Evolutionary conservation across 2,113 vertebrate species (phyloP).

Genomic region (Antechinus stuartii): DNA sequence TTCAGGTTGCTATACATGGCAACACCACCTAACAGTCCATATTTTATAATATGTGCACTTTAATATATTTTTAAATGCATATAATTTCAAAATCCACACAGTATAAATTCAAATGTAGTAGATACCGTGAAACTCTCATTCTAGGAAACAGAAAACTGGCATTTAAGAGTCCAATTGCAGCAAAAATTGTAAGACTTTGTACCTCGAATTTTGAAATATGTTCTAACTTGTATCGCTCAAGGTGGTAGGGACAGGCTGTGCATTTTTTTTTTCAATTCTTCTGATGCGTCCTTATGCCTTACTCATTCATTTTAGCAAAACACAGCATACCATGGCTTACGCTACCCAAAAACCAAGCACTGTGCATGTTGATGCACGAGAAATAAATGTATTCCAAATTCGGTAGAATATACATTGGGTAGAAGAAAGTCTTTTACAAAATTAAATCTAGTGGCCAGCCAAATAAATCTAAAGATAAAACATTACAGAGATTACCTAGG

Average conservation of each 20-base stretch:
- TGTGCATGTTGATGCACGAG: constrained; percentile 6
- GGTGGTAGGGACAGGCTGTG: neutral
- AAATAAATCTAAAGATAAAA: constrained; percentile 61
- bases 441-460: constrained; percentile 28
- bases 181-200: constrained; percentile 26
- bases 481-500: constrained; percentile 52
- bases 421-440: constrained; percentile 44
- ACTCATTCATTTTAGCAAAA: constrained; percentile 34
- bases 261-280: neutral
- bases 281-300: neutral
- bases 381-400: constrained; percentile 20
- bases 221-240: neutral
- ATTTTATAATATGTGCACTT: constrained; percentile 24
- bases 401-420: constrained; percentile 16
- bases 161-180: constrained; percentile 23
- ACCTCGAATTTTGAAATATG: neutral
- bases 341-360: neutral
- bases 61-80: constrained; percentile 8
- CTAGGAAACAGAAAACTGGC: neutral
- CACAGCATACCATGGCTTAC: neutral
- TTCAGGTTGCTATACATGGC: neutral
- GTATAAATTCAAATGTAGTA: neutral
- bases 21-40: neutral
- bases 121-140: neutral
- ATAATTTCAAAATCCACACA: neutral